phyloP scores from a whole-genome alignment of 2,888 invertebrate species.

The Cremastinae sp. region DNA sequence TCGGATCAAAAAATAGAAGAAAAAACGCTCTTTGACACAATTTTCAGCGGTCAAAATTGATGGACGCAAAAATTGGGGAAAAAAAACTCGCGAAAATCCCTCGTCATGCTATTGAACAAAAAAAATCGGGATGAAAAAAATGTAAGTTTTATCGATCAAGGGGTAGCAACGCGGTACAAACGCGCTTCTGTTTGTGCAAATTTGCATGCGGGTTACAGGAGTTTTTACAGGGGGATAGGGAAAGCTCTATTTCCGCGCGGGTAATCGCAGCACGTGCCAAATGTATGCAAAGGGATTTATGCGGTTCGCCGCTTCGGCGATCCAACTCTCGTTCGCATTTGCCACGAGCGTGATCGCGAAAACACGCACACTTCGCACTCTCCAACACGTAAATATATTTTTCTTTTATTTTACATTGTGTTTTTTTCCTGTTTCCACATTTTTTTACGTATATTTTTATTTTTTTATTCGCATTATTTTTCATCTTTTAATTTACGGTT shows the following conservation, averaged over 20 bases:
- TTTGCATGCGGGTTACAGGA: neutral
- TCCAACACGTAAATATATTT: no score
- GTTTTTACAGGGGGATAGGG: constrained; percentile 2
- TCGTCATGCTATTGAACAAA: no score
- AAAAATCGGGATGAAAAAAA: no score
- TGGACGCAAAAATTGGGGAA: no score
- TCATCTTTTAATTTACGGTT: no score
- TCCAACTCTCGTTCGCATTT: constrained; percentile 44
- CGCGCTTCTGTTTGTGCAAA: constrained; percentile 10
- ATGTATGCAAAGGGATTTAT: constrained; percentile 62
- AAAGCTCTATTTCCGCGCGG: constrained; percentile 39
- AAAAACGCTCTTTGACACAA: no score
- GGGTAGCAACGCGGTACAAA: constrained; percentile 1
- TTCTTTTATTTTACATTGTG: no score
- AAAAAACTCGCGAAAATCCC: no score
- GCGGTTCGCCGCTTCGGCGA: constrained; percentile 48
- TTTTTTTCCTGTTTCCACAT: no score
- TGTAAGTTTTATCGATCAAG: constrained; percentile 1
- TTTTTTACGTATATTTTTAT: no score
- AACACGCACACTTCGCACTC: constrained; percentile 28
- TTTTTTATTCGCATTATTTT: neutral
- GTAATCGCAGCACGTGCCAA: constrained; percentile 39
- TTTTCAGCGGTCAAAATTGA: no score
- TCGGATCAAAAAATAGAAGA: no score
- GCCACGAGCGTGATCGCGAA: constrained; percentile 31